Percentiles rank a stretch among this genome's conserved stretches.
phyloP scores from a whole-genome alignment of 2,888 invertebrate species.

The Mesorhabditis sp. region DNA sequence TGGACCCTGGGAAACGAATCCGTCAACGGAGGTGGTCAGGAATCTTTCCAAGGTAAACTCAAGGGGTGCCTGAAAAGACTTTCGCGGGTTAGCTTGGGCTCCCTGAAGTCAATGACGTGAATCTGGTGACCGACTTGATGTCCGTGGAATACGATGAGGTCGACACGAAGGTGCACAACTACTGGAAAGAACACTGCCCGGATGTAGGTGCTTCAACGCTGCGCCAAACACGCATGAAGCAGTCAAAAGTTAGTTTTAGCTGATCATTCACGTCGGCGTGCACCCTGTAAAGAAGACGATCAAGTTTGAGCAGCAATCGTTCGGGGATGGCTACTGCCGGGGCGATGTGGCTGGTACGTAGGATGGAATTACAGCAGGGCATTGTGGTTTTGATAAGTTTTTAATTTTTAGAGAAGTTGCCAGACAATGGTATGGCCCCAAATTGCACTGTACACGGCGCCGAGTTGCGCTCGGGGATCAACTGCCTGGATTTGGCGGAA shows the following conservation, averaged over 20 bases:
- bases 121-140: constrained; percentile 4
- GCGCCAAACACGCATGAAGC: neutral
- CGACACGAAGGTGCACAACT: constrained; percentile 2
- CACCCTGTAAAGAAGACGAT: neutral
- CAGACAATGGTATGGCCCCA: neutral
- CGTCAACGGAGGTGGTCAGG: neutral
- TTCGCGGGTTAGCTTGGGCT: neutral
- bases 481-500: neutral
- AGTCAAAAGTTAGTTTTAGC: neutral
- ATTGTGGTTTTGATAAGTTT: no score
- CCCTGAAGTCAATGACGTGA: neutral
- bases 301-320: constrained; percentile 1
- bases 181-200: neutral
- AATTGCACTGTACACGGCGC: neutral
- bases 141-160: neutral
- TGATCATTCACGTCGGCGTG: constrained; percentile 1
- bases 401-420: neutral
- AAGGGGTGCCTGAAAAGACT: neutral
- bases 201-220: neutral
- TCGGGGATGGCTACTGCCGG: constrained; percentile 5
- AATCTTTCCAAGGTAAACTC: neutral
- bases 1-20: neutral
- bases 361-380: no score
- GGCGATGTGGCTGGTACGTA: neutral
- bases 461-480: neutral